These are phyloP conservation scores for Eleutherodactylus coqui DNA, from an alignment of 2,797 vertebrate genomes.

Conservation along the genomic window DNA sequence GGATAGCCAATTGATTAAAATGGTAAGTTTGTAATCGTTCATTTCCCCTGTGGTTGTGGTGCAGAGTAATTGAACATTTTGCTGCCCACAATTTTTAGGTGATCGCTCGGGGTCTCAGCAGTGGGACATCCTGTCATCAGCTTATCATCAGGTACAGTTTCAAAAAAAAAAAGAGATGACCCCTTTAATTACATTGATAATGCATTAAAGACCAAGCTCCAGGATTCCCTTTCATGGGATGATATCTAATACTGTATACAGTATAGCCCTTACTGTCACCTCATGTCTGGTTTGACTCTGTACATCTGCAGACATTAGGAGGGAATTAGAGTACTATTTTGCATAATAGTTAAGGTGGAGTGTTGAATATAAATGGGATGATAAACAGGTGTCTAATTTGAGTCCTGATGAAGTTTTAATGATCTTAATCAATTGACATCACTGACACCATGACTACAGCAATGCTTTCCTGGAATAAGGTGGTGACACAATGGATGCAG, in stretches of 20 bases:
- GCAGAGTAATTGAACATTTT: neutral
- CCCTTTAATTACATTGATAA: neutral
- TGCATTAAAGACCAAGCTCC: neutral
- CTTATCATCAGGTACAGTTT: neutral
- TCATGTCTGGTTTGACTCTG: neutral
- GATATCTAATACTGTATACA: neutral
- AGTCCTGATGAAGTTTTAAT: slow-evolving; percentile 15
- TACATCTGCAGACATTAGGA: slow-evolving; percentile 16
- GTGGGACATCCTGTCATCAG: neutral
- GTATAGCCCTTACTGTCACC: neutral
- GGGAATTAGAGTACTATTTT: neutral
- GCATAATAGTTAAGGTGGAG: neutral
- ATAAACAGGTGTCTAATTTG: slow-evolving; percentile 17
- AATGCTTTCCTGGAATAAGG: neutral
- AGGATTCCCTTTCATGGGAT: neutral
- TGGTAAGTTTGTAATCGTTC: neutral
- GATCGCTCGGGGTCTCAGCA: neutral
- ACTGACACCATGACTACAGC: slow-evolving; percentile 24
- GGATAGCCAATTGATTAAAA: neutral
- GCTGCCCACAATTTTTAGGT: neutral
- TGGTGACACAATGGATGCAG: neutral
- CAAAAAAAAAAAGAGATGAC: neutral
- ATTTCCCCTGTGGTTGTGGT: neutral
- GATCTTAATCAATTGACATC: slow-evolving; percentile 25
- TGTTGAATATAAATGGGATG: slow-evolving; percentile 22